Conservation (phyloP, 2,888 invertebrate genomes). For the Eristalis tenax region DNA sequence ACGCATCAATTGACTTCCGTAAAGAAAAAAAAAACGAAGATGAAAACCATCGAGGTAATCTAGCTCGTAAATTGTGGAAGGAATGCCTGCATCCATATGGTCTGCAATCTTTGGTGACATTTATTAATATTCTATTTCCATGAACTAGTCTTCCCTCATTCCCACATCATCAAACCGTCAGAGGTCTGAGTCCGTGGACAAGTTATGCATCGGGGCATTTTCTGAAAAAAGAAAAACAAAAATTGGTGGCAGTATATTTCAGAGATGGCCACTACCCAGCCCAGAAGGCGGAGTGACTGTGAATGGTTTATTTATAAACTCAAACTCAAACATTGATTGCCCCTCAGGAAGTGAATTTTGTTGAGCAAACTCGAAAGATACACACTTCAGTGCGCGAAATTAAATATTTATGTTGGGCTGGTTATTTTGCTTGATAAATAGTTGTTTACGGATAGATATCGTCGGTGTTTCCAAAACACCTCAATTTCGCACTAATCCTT, state of each 20-base stretch:
- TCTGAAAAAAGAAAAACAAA: background rate
- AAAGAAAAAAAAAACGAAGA: background rate
- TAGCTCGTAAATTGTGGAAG: conserved; percentile 49
- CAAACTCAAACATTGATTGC: background rate
- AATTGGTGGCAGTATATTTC: background rate
- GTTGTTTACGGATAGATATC: conserved; percentile 45
- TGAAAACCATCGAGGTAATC: conserved; percentile 30
- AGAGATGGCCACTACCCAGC: conserved; percentile 8
- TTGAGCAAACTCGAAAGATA: conserved; percentile 46
- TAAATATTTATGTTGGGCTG: conserved; percentile 51
- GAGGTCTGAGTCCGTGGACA: background rate
- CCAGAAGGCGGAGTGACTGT: conserved; percentile 10
- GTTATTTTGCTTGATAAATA: conserved; percentile 39
- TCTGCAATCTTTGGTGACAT: conserved; percentile 28
- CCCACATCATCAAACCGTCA: conserved; percentile 9
- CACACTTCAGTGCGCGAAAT: conserved; percentile 44
- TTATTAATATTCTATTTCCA: conserved; percentile 56
- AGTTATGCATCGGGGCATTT: background rate
- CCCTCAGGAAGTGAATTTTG: conserved; percentile 53
- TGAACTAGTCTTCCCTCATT: background rate
- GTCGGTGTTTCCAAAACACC: conserved; percentile 50
- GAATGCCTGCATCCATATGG: conserved; percentile 63
- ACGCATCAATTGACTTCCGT: conserved; percentile 52
- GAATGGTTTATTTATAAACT: conserved; percentile 51
- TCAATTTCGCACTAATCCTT: conserved; percentile 24